phyloP scores from a whole-genome alignment of 2,113 vertebrate species.

The Pantherophis guttatus region DNA sequence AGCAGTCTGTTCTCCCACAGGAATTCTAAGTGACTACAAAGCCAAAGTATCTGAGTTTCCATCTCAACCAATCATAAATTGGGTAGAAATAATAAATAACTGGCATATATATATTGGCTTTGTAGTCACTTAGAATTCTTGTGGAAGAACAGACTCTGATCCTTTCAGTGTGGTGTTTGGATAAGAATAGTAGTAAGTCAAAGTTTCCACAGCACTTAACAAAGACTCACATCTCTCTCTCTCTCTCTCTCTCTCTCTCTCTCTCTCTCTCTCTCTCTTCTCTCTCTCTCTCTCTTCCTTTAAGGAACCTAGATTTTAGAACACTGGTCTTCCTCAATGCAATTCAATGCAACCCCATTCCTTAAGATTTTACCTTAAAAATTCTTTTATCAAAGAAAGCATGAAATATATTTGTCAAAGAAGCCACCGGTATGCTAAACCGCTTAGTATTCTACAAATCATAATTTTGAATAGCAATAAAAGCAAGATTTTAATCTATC shows the following conservation, averaged over 20 bases:
- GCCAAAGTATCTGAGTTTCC: not conserved
- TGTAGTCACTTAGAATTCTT: no score
- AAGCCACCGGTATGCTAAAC: conserved; percentile 3
- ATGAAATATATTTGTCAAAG: not conserved
- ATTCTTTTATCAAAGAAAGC: not conserved
- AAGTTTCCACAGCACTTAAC: no score
- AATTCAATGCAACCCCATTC: conserved; percentile 11
- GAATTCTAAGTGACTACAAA: not conserved
- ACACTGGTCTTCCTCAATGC: conserved; percentile 10
- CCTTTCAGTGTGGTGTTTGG: no score
- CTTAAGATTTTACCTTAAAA: conserved; percentile 5
- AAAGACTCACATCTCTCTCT: no score
- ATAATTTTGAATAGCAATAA: not conserved
- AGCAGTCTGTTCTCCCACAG: not conserved
- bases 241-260: no score
- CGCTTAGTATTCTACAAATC: not conserved
- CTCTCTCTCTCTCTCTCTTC: no score
- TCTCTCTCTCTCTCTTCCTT: not conserved
- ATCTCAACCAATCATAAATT: no score
- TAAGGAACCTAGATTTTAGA: not conserved
- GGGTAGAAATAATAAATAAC: no score
- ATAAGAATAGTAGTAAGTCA: no score
- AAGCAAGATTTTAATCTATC: not conserved
- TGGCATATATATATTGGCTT: no score
- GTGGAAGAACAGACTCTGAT: no score